Percentiles rank a stretch among this genome's conserved stretches.
phyloP scores from a whole-genome alignment of 1,140 invertebrate genomes.

The Agrypnia vestita region DNA sequence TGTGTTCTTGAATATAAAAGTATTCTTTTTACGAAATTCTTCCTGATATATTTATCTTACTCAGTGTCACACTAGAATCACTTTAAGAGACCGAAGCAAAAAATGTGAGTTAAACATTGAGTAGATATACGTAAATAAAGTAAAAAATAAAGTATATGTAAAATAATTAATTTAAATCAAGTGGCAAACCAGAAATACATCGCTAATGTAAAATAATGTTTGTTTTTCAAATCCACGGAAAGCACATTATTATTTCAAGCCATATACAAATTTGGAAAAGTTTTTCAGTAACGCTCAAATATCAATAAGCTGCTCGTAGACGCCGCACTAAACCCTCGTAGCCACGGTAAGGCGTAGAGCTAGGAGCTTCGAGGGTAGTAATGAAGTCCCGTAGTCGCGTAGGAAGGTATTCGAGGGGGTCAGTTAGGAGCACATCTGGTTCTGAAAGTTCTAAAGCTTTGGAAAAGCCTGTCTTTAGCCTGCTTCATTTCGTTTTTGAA shows the following conservation, averaged over 20 bases:
- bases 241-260: neutral
- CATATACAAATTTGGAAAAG: conserved; percentile 1
- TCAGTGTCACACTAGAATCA: no score
- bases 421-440: conserved; percentile 49
- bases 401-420: conserved; percentile 24
- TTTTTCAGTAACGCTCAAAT: neutral
- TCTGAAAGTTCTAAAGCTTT: conserved; percentile 52
- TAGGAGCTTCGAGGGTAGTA: neutral
- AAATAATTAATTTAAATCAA: no score
- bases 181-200: no score
- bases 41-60: no score
- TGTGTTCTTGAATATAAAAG: no score
- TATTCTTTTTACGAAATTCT: no score
- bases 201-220: no score
- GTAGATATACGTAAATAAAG: no score
- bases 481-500: conserved; percentile 3
- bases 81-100: no score
- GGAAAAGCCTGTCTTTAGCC: conserved; percentile 41
- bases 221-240: no score
- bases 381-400: neutral
- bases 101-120: no score
- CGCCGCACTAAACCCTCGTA: neutral
- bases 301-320: conserved; percentile 15
- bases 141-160: no score
- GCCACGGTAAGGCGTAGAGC: neutral